Evolutionary conservation across 2,797 vertebrate species (phyloP).

Genomic region (Thalassophryne amazonica): DNA sequence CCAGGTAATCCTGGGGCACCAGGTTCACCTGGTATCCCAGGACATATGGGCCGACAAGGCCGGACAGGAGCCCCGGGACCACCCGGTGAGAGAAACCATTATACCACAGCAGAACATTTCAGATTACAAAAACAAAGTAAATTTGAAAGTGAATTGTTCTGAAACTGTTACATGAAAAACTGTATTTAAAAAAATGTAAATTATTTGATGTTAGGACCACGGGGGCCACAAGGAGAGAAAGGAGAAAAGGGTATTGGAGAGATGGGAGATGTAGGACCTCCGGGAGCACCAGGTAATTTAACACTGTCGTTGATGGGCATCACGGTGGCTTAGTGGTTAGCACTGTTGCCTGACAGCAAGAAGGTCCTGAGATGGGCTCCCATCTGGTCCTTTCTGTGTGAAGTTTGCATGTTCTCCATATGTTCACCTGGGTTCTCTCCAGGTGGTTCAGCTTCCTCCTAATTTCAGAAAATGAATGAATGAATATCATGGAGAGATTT

Average conservation of each 20-base stretch:
- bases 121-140: no score
- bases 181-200: not conserved
- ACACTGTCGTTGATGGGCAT: not conserved
- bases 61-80: slow-evolving; percentile 85
- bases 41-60: slow-evolving; percentile 92
- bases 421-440: no score
- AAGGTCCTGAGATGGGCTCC: not conserved
- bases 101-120: no score
- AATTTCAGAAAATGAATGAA: no score
- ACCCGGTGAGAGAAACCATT: slow-evolving; percentile 72
- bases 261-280: slow-evolving; percentile 89
- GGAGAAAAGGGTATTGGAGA: slow-evolving; percentile 89
- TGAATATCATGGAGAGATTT: no score
- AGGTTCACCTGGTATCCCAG: slow-evolving; percentile 85
- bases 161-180: no score
- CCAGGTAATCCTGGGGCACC: slow-evolving; percentile 81
- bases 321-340: not conserved
- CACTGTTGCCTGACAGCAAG: not conserved
- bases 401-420: no score
- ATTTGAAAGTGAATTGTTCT: no score
- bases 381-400: no score
- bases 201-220: slow-evolving; percentile 75
- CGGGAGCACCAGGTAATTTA: slow-evolving; percentile 86
- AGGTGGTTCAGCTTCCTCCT: no score
- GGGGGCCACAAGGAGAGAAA: slow-evolving; percentile 85